Evolutionary conservation across 2,888 invertebrate species (phyloP).

Genomic region (Linnaemya tessellans): DNA sequence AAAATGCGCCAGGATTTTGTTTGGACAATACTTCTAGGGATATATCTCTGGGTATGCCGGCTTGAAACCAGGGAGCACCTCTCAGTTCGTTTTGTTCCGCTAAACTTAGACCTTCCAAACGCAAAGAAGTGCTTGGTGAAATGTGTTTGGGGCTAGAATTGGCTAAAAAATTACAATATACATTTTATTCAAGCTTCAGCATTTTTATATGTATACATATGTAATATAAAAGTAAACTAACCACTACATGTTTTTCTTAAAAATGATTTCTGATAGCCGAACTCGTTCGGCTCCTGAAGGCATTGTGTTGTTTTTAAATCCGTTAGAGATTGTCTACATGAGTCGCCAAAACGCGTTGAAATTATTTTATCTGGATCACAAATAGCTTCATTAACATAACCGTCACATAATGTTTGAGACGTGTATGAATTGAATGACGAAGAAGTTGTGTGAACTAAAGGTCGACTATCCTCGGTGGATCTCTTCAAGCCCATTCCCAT

Average conservation of each 20-base stretch:
- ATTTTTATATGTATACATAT: background rate
- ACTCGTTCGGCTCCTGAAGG: slow-evolving; percentile 81
- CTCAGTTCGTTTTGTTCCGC: slow-evolving; percentile 91
- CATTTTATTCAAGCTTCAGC: background rate
- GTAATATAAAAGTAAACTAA: slow-evolving; percentile 71
- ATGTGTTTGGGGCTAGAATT: slow-evolving; percentile 84
- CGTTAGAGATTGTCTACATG: slow-evolving; percentile 83
- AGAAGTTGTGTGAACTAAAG: slow-evolving; percentile 87
- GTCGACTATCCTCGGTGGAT: slow-evolving; percentile 89
- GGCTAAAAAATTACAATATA: slow-evolving; percentile 76
- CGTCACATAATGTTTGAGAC: slow-evolving; percentile 89
- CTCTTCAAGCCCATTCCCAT: slow-evolving; percentile 89
- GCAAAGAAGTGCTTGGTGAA: slow-evolving; percentile 82
- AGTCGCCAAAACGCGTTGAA: slow-evolving; percentile 83
- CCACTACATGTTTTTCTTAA: slow-evolving; percentile 83
- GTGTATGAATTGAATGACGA: slow-evolving; percentile 87
- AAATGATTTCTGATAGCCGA: slow-evolving; percentile 82
- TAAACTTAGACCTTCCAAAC: slow-evolving; percentile 87
- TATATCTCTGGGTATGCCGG: slow-evolving; percentile 96
- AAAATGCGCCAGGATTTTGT: slow-evolving; percentile 96
- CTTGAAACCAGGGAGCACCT: slow-evolving; percentile 97
- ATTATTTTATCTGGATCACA: slow-evolving; percentile 86
- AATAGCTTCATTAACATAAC: slow-evolving; percentile 91
- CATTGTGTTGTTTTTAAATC: slow-evolving; percentile 80
- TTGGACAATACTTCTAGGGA: slow-evolving; percentile 95